Evolutionary conservation across 2,113 vertebrate genomes (phyloP).

Genomic region (Phaethornis superciliosus): DNA sequence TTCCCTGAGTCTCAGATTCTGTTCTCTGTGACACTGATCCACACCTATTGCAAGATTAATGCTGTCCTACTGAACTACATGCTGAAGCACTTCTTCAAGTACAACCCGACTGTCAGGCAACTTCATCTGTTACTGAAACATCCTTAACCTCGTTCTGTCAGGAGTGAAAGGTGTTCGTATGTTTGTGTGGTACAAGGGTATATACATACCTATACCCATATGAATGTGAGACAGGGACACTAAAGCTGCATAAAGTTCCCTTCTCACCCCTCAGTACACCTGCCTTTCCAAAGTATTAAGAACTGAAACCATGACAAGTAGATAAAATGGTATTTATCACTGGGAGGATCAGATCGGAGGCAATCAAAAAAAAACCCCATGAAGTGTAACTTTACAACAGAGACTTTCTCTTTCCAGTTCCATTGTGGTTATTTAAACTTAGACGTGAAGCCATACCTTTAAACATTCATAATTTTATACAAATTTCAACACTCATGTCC

Average conservation of each 20-base stretch:
- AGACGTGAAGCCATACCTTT: background rate
- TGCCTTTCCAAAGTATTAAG: background rate
- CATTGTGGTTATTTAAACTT: too few species aligned
- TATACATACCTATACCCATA: accelerated
- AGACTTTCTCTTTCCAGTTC: background rate
- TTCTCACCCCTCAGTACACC: background rate
- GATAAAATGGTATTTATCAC: background rate
- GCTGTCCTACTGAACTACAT: background rate
- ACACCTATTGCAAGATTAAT: background rate
- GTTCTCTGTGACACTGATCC: background rate
- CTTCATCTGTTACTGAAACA: accelerated
- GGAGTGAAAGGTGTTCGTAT: background rate
- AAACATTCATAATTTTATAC: background rate
- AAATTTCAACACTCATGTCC: background rate
- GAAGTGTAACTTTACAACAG: accelerated
- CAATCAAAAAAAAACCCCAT: background rate
- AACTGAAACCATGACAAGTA: background rate
- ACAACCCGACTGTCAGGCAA: background rate
- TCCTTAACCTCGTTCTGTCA: background rate
- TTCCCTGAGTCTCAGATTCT: background rate
- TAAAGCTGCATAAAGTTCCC: accelerated
- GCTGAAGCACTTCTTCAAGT: background rate
- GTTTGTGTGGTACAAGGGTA: accelerated
- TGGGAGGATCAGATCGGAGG: background rate
- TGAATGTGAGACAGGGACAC: too few species aligned